Conservation (phyloP, 2,113 vertebrate genomes). For the Epinephelus lanceolatus region DNA sequence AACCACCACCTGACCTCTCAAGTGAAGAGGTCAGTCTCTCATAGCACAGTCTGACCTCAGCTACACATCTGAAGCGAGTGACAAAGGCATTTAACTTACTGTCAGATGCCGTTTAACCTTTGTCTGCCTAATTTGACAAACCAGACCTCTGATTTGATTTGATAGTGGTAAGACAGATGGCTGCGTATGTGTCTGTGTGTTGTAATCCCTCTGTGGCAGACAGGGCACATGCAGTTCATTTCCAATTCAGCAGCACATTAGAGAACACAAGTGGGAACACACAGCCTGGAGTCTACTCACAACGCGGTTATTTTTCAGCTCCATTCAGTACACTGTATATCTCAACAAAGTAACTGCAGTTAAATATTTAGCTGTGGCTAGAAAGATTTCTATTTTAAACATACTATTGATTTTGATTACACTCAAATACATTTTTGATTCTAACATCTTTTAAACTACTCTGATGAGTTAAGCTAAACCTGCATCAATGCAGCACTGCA, state of each 20-base stretch:
- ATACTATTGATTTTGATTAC: background rate
- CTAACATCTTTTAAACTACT: background rate
- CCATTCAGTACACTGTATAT: background rate
- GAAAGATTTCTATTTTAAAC: background rate
- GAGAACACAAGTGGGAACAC: constrained; percentile 5
- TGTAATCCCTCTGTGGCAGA: constrained; percentile 40
- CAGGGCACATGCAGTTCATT: constrained; percentile 23
- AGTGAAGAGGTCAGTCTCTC: background rate
- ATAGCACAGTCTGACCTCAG: background rate
- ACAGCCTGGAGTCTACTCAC: background rate
- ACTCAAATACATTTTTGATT: background rate
- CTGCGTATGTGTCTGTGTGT: constrained; percentile 2
- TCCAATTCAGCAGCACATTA: constrained; percentile 33
- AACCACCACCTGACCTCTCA: background rate
- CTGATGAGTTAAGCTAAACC: too few species aligned
- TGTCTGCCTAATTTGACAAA: constrained; percentile 7
- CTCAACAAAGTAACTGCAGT: background rate
- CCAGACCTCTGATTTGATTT: constrained; percentile 32
- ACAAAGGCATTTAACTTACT: background rate
- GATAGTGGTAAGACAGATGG: constrained; percentile 46
- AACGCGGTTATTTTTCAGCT: background rate
- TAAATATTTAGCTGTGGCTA: background rate
- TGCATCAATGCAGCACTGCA: too few species aligned
- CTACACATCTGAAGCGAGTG: too few species aligned
- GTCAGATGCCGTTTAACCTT: constrained; percentile 13